Evolutionary conservation across 2,113 vertebrate species (phyloP).

Genomic region (Ptilorrhoa leucosticta): DNA sequence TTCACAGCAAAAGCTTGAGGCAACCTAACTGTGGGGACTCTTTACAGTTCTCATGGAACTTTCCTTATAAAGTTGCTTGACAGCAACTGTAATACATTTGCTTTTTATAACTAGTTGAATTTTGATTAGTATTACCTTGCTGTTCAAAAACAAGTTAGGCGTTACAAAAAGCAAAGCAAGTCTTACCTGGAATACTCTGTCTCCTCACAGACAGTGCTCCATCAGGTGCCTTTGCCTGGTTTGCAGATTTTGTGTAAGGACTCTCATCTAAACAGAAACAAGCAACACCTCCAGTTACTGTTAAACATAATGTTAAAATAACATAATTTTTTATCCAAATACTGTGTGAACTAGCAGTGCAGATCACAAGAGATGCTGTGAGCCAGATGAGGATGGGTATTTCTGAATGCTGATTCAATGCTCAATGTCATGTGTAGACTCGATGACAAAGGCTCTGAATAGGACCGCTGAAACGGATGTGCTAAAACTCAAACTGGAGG

Average conservation of each 20-base stretch:
- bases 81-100: not conserved
- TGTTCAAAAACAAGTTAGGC: not conserved
- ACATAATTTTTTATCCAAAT: not conserved
- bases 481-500: not conserved
- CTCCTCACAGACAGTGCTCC: slow-evolving; percentile 95
- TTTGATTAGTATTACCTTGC: not conserved
- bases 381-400: not conserved
- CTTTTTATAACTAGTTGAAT: slow-evolving; percentile 15
- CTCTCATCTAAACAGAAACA: slow-evolving; percentile 91
- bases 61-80: not conserved
- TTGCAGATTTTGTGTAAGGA: slow-evolving; percentile 94
- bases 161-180: slow-evolving; percentile 42
- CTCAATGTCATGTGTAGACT: not conserved
- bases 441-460: not conserved
- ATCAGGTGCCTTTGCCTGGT: slow-evolving; percentile 88
- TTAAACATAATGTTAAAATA: not conserved
- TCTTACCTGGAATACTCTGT: slow-evolving; percentile 96
- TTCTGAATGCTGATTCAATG: not conserved
- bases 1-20: not conserved
- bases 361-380: not conserved
- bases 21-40: not conserved
- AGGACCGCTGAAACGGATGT: not conserved
- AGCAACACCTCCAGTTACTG: slow-evolving; percentile 50
- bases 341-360: not conserved
- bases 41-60: not conserved